Percentiles rank a stretch among this genome's conserved stretches.
These are phyloP conservation scores for Istiophorus platypterus DNA, from an alignment of 2,113 vertebrate species.

Conservation along the genomic window DNA sequence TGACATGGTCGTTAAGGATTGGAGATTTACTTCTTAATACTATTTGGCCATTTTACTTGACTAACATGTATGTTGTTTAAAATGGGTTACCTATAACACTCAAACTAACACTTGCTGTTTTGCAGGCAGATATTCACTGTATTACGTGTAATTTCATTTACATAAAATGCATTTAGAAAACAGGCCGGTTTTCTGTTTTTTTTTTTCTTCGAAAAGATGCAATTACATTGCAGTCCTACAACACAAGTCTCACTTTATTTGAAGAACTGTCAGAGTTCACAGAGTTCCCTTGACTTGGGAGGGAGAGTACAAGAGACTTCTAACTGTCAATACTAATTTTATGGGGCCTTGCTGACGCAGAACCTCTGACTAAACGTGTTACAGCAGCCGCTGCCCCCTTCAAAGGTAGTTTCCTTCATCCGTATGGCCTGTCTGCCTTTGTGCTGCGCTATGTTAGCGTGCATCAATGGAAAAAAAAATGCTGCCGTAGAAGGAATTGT, in stretches of 20 bases:
- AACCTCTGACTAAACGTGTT: constrained; percentile 54
- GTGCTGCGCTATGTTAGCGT: background rate
- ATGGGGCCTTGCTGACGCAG: constrained; percentile 42
- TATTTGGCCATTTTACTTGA: constrained; percentile 4
- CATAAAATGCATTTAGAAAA: background rate
- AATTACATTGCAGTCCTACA: background rate
- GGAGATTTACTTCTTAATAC: constrained; percentile 44
- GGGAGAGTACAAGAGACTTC: constrained; percentile 17
- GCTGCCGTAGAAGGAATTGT: background rate
- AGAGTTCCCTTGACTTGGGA: constrained; percentile 8
- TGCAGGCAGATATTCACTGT: background rate
- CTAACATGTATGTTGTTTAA: background rate
- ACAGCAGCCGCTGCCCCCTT: background rate
- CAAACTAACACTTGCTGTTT: too few species aligned
- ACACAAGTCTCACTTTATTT: constrained; percentile 6
- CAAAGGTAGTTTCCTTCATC: constrained; percentile 35
- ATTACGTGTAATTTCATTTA: background rate
- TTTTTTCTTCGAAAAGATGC: background rate
- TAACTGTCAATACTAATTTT: constrained; percentile 46
- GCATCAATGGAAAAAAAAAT: constrained; percentile 14
- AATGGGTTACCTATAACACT: background rate
- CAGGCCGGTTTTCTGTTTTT: background rate
- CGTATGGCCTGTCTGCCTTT: constrained; percentile 2
- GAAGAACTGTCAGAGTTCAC: constrained; percentile 29
- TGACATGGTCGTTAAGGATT: constrained; percentile 52